These are phyloP conservation scores for Trichogramma evanescens DNA, from an alignment of 2,888 invertebrate genomes.

Conservation along the genomic window DNA sequence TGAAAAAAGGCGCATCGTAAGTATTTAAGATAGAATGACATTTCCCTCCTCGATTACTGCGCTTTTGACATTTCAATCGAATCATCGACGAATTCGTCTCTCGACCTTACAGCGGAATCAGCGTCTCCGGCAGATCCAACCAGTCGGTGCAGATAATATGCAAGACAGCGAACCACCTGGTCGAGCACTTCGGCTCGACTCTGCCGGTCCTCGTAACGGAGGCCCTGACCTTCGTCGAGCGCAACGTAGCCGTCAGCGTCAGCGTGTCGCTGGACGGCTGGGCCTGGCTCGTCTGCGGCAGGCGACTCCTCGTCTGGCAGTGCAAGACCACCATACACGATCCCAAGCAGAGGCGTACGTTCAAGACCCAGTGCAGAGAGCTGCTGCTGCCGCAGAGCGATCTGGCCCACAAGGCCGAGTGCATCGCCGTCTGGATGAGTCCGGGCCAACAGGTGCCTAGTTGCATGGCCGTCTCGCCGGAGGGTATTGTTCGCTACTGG, in stretches of 20 bases:
- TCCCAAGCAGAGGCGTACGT: constrained; percentile 44
- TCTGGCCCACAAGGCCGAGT: constrained; percentile 80
- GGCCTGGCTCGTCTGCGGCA: constrained; percentile 81
- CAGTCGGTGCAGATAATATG: constrained; percentile 69
- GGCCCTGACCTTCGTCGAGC: constrained; percentile 72
- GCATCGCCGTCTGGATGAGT: constrained; percentile 66
- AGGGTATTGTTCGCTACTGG: constrained; percentile 91
- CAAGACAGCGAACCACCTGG: constrained; percentile 64
- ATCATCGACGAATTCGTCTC: not conserved
- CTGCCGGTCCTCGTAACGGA: constrained; percentile 85
- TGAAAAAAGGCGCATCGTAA: constrained; percentile 41
- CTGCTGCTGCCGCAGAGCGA: constrained; percentile 86
- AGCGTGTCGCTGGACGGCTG: constrained; percentile 64
- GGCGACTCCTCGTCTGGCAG: constrained; percentile 81
- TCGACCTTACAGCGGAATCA: constrained; percentile 35
- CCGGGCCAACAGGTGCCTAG: constrained; percentile 63
- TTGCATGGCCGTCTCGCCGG: constrained; percentile 88
- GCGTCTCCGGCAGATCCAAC: constrained; percentile 57
- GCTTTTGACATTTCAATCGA: not conserved
- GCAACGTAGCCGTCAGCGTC: constrained; percentile 57
- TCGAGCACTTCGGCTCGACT: constrained; percentile 75
- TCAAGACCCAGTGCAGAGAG: constrained; percentile 70
- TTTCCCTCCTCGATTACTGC: not conserved
- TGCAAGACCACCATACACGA: constrained; percentile 51
- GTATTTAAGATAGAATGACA: constrained; percentile 19